phyloP scores from a whole-genome alignment of 2,888 invertebrate genomes.

The Acanthacorydalis orientalis region DNA sequence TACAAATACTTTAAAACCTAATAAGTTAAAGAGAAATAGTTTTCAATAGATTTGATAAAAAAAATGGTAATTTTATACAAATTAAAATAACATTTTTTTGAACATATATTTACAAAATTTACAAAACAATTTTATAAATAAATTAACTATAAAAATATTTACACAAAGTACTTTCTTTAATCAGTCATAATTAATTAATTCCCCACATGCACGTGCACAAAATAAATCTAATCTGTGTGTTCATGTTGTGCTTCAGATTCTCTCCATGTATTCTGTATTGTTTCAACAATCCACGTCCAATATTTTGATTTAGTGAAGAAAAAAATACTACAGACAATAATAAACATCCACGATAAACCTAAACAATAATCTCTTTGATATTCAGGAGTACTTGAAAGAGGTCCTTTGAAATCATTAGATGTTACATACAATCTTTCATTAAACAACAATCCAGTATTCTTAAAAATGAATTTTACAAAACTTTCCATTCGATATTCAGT shows the following conservation, averaged over 20 bases:
- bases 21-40: too few relatives aligned
- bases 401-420: conserved; percentile 62
- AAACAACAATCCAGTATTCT: conserved; percentile 52
- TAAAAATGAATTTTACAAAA: conserved; percentile 60
- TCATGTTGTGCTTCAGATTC: conserved; percentile 73
- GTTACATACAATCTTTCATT: conserved; percentile 49
- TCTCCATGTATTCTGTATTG: conserved; percentile 71
- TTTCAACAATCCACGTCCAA: conserved; percentile 67
- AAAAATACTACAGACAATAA: conserved; percentile 52
- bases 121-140: too few relatives aligned
- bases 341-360: conserved; percentile 72
- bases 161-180: too few relatives aligned
- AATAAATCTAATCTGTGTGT: conserved; percentile 44
- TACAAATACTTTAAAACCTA: too few relatives aligned
- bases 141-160: too few relatives aligned
- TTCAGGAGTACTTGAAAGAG: conserved; percentile 60
- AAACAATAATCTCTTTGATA: conserved; percentile 68
- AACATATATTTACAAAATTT: too few relatives aligned
- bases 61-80: too few relatives aligned
- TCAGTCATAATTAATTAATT: too few relatives aligned
- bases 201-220: too few relatives aligned
- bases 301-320: conserved; percentile 61
- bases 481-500: conserved; percentile 63
- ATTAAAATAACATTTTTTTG: too few relatives aligned
- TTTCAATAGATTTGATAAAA: too few relatives aligned